Base-by-base conservation (phyloP, 2,888 invertebrate genomes). In the Aporophyla nigra region DNA sequence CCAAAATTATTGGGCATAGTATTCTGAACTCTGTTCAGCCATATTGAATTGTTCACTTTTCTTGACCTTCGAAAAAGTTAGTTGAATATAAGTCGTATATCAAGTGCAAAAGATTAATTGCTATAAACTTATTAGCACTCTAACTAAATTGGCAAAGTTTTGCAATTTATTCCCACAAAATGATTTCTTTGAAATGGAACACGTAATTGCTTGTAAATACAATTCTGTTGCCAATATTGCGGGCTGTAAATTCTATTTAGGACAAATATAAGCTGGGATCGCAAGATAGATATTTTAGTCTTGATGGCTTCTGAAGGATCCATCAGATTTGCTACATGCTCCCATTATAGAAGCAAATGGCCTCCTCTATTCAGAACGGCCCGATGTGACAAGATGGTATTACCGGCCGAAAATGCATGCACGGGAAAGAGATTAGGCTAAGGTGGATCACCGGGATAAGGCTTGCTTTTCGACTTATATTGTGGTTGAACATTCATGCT, bases 341-440 rank as follows among this genome's bases (percentile, higher is more conserved):
- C 69, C 71, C 72, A 83, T 87, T 80, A 84, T 69, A 33, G 79
- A 68, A 66, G 82, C 78, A 81, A 88, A 87, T 86, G 67, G 78
- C 76, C n/a, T 78, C 21, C 33, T 49, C 75, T n/a, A 67, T 88
- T 82, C 80, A 76, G 12, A 49, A 33, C 27, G n/a, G 19, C 0
- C 51, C 27, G 62, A 84, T 72, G 66, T 72, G 73, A 77, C 58
- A 56, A 70, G 76, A 80, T 62, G 24, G 40, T 76, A 76, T 86
- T 81, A 77, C 78, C 43, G 59, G 56, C 19, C 33, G 43, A 59
- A 74, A n/a, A 46, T 61, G 62, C 33, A 67, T n/a, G 33, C 43
- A 24, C 40, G 21, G 73, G 63, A 72, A 58, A 33, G 12, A 51
- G 14, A 46, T 59, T 54, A n/a, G 12, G 27, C 10, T 63, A 5